These are phyloP conservation scores for Tachystola acroxantha DNA, from an alignment of 2,888 invertebrate genomes.

Conservation along the genomic window DNA sequence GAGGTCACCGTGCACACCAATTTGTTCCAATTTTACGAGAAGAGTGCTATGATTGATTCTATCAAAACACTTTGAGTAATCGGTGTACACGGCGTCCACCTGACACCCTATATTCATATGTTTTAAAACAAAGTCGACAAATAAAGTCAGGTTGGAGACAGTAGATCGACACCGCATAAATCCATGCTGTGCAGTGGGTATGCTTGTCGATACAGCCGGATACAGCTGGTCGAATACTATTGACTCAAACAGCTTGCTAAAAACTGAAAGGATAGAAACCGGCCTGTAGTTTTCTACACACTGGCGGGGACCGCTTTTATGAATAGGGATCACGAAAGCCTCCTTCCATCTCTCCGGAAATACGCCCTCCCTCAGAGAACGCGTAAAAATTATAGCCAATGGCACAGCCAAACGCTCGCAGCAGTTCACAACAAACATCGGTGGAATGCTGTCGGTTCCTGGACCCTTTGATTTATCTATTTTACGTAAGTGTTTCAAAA, in stretches of 20 bases:
- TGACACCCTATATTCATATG: too few species aligned
- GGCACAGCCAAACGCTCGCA: neutral
- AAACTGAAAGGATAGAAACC: slow-evolving; percentile 3
- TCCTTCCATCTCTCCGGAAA: slow-evolving; percentile 7
- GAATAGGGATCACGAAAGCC: slow-evolving; percentile 5
- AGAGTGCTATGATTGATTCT: too few species aligned
- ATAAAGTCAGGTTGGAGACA: too few species aligned
- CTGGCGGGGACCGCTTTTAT: slow-evolving; percentile 5
- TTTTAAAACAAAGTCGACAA: too few species aligned
- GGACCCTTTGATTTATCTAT: neutral
- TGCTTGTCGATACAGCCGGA: too few species aligned
- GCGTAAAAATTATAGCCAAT: neutral
- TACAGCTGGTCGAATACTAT: neutral
- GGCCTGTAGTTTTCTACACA: slow-evolving; percentile 7
- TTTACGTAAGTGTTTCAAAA: neutral
- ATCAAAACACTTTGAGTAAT: too few species aligned
- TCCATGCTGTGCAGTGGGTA: too few species aligned
- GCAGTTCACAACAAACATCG: neutral
- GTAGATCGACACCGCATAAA: too few species aligned
- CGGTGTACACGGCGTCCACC: too few species aligned
- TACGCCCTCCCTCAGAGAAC: neutral
- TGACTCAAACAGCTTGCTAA: slow-evolving; percentile 1
- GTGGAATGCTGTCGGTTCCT: slow-evolving; percentile 1
- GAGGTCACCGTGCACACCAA: too few species aligned
- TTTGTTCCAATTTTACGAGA: too few species aligned